Evolutionary conservation across 1,140 invertebrate genomes (phyloP), one percentile per base, ranked within the genome.

Genomic region (Nymphalis io): DNA sequence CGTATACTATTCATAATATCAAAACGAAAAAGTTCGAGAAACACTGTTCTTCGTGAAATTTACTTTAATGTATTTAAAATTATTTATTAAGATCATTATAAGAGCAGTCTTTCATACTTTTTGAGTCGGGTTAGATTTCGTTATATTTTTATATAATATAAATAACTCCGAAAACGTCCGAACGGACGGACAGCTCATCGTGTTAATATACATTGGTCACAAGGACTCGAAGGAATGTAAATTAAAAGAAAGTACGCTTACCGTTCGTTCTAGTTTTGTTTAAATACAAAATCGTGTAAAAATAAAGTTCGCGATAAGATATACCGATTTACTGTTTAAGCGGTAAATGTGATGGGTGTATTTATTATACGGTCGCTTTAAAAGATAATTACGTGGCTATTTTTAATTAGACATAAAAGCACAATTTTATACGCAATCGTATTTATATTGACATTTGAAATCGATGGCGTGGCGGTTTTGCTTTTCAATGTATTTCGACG

Each of bases 191-290:
- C 12, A 15, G 1, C 12, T n/a, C 44, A 8, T 51, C 46, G 16
- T 20, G 6, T 20, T 20, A 20, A 20, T 16, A 46, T n/a, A 46
- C 15, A 46, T n/a, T 6, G 15, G 15, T 46, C 18, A 51, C 46
- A 51, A 48, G 46, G 46, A 51, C 18, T 51, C 46, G 18, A 20
- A 69, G 48, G 48, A 62, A 69, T 62, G 15, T 44, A 42, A 62
- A 62, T 20, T 39, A 38, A 66, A 70, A 64, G 61, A 70, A 70
- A 70, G 57, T 63, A 60, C 53, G 21, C 21, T 42, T 70, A 70
- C 68, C 68, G 61, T 70, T 64, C 53, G 68, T 20, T 70, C 68
- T 59, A 65, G 60, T 65, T 65, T 70, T 63, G 13, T 57, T 68
- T 69, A 69, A 69, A 69, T 55, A 60, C 59, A 33, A 63, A 70